Percentiles rank a stretch among this genome's conserved stretches.
These are phyloP conservation scores for Nematostella vectensis DNA, from an alignment of 92 coral and sea anemone genomes.

Conservation along the genomic window DNA sequence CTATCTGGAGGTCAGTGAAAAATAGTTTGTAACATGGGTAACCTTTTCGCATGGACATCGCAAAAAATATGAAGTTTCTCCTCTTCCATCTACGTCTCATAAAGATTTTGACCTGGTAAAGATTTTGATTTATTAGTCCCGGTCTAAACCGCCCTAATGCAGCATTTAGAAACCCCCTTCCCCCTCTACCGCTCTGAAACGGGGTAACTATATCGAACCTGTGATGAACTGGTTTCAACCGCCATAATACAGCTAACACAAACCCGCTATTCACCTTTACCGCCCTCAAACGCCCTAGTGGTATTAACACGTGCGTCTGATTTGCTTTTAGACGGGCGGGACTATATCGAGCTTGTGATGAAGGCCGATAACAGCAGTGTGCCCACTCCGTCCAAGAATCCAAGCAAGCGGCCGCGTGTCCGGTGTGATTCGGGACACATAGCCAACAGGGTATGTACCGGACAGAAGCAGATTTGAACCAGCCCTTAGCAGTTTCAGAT, in stretches of 20 bases:
- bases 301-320: no score
- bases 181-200: no score
- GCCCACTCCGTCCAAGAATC: slow-evolving; percentile 82
- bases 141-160: no score
- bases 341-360: slow-evolving; percentile 89
- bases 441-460: slow-evolving; percentile 73
- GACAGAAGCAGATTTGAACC: neutral
- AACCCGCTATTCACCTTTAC: no score
- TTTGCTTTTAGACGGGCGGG: slow-evolving; percentile 77
- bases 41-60: neutral
- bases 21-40: neutral
- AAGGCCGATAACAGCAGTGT: slow-evolving; percentile 83
- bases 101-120: no score
- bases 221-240: no score
- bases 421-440: slow-evolving; percentile 73
- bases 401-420: slow-evolving; percentile 87
- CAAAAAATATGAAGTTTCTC: neutral
- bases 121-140: neutral
- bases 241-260: no score
- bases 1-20: slow-evolving; percentile 59
- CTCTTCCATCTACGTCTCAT: no score
- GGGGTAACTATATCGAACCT: no score
- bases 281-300: no score
- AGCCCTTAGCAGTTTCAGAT: no score
- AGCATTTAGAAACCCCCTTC: no score